Evolutionary conservation across 2,888 invertebrate genomes (phyloP), one percentile per base, ranked within the genome.

Genomic region (Liposcelis brunnea): DNA sequence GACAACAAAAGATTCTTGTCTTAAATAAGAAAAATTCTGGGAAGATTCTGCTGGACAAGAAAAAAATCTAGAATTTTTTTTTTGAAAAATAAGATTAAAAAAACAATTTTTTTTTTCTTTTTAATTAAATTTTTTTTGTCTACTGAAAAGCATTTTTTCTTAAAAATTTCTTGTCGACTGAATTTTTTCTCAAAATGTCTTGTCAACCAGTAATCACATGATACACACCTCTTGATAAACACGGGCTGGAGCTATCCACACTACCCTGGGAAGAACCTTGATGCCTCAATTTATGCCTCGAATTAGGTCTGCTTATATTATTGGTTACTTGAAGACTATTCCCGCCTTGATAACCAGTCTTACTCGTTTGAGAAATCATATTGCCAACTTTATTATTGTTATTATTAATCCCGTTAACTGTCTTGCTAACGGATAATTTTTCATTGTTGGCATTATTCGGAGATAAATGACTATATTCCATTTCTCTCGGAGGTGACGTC

Each of bases 161-260:
- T n/a, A n/a, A n/a, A n/a, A n/a, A n/a, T n/a, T n/a, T n/a, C n/a
- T n/a, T n/a, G n/a, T n/a, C n/a, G n/a, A n/a, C n/a, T n/a, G n/a
- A n/a, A n/a, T n/a, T n/a, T n/a, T n/a, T n/a, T n/a, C n/a, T n/a
- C n/a, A n/a, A n/a, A n/a, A n/a, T n/a, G n/a, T n/a, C n/a, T n/a
- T n/a, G n/a, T n/a, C n/a, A n/a, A n/a, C n/a, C n/a, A n/a, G n/a
- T n/a, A n/a, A 21, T 31, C 16, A 47, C 12, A 26, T 11, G 7
- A 46, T 7, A 49, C 55, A 47, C 52, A 69, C 70, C 69, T 59
- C 70, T 60, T 11, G 70, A 70, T 18, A 70, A 60, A 48, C 66
- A 65, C 26, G 69, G 63, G 2, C 63, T 62, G 31, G 57, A 60
- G 47, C 60, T 61, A 49, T 63, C 62, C 55, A 55, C 56, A 52